These are phyloP conservation scores for Brachyistius frenatus DNA, from an alignment of 2,113 vertebrate genomes.

Conservation along the genomic window DNA sequence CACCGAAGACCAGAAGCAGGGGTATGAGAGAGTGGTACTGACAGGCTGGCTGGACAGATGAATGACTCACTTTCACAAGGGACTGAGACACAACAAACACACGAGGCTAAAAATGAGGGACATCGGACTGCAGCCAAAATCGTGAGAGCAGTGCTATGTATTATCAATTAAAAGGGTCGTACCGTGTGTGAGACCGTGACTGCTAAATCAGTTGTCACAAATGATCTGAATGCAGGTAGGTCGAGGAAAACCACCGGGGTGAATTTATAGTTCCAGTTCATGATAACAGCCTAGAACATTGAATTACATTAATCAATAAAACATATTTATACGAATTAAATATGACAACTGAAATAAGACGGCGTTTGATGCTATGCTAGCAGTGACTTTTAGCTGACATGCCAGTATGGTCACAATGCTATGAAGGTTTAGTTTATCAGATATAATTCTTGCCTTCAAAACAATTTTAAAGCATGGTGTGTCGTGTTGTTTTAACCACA, in stretches of 20 bases:
- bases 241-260: too few relatives aligned
- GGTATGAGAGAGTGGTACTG: neutral
- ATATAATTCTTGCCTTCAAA: too few relatives aligned
- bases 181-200: neutral
- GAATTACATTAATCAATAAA: neutral
- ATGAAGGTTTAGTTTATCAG: too few relatives aligned
- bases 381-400: neutral
- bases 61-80: constrained; percentile 16
- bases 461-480: neutral
- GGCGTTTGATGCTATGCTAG: neutral
- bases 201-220: too few relatives aligned
- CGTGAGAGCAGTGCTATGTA: neutral
- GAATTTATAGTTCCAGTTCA: neutral
- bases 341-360: neutral
- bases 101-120: neutral
- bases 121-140: constrained; percentile 1
- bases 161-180: neutral
- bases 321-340: too few relatives aligned
- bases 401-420: neutral
- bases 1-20: constrained; percentile 5
- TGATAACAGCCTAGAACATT: neutral
- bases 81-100: constrained; percentile 22
- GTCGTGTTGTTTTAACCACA: neutral
- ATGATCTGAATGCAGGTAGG: too few relatives aligned
- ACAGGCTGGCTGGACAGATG: neutral